Percentiles rank a stretch among this genome's conserved stretches.
These are phyloP conservation scores for Silurus lanzhouensis DNA, from an alignment of 2,797 vertebrate genomes.

Conservation along the genomic window DNA sequence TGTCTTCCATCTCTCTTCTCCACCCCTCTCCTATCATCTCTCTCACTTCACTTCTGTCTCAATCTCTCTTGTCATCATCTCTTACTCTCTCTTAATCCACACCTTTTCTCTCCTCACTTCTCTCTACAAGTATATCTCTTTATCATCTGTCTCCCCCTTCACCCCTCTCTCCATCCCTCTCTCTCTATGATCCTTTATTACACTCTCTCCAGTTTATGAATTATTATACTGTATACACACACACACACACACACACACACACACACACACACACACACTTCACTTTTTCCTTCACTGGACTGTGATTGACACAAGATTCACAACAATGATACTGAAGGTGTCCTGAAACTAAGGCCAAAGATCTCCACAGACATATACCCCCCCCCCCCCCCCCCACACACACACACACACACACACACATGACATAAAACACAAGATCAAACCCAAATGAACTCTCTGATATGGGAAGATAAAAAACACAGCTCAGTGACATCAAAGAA, in stretches of 20 bases:
- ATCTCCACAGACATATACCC: background rate
- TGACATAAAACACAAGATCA: constrained; percentile 39
- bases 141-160: background rate
- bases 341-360: background rate
- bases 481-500: constrained; percentile 45
- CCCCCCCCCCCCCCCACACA: background rate
- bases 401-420: constrained; percentile 22
- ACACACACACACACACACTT: background rate
- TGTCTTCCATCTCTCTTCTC: too few relatives aligned
- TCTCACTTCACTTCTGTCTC: too few relatives aligned
- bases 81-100: background rate
- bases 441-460: constrained; percentile 47
- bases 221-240: background rate
- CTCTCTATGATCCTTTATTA: background rate
- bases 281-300: background rate
- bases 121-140: too few relatives aligned
- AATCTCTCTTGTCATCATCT: background rate
- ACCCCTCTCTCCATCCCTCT: background rate
- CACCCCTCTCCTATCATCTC: background rate
- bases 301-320: background rate
- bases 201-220: too few relatives aligned
- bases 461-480: constrained; percentile 46
- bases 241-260: background rate
- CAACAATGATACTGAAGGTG: background rate
- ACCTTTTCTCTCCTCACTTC: too few relatives aligned